phyloP scores from a whole-genome alignment of 1,140 invertebrate genomes.

The Pseudomyrmex gracilis region DNA sequence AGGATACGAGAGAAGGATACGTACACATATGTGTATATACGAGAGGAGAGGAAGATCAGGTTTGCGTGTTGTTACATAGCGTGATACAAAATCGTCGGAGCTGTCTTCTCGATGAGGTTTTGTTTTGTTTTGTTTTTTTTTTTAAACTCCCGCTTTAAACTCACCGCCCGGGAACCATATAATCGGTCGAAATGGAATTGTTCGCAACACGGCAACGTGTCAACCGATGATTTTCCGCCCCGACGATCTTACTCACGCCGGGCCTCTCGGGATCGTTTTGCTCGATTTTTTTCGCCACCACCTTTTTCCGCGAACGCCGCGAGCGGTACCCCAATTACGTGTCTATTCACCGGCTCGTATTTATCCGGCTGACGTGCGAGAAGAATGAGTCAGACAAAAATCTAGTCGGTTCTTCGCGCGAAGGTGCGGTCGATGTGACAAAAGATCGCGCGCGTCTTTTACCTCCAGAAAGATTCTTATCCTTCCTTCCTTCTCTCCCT shows the following conservation, averaged over 20 bases:
- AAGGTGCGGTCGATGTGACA: conserved; percentile 54
- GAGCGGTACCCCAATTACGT: conserved; percentile 51
- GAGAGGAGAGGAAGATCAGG: conserved; percentile 57
- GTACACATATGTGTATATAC: too few relatives aligned
- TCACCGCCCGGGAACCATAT: conserved; percentile 54
- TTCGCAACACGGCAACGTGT: conserved; percentile 66
- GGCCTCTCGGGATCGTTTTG: neutral
- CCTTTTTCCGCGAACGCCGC: conserved; percentile 39
- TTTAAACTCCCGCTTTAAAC: conserved; percentile 19
- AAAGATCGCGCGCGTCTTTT: conserved; percentile 54
- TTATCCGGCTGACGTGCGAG: conserved; percentile 18
- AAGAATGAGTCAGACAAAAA: conserved; percentile 43
- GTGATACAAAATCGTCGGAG: conserved; percentile 73
- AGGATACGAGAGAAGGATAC: conserved; percentile 22
- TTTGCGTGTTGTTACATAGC: conserved; percentile 73
- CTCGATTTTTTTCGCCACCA: conserved; percentile 34
- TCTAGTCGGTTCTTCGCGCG: neutral
- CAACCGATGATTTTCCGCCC: conserved; percentile 2
- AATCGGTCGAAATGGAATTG: conserved; percentile 78
- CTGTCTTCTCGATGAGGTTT: neutral
- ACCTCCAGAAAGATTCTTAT: neutral
- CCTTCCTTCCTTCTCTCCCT: neutral
- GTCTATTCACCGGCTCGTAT: conserved; percentile 23
- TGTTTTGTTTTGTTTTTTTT: too few relatives aligned
- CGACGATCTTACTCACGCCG: neutral